Percentiles rank a stretch among this genome's conserved stretches.
Evolutionary conservation across 1,140 invertebrate species (phyloP).

Genomic region (Calliopsis andreniformis): DNA sequence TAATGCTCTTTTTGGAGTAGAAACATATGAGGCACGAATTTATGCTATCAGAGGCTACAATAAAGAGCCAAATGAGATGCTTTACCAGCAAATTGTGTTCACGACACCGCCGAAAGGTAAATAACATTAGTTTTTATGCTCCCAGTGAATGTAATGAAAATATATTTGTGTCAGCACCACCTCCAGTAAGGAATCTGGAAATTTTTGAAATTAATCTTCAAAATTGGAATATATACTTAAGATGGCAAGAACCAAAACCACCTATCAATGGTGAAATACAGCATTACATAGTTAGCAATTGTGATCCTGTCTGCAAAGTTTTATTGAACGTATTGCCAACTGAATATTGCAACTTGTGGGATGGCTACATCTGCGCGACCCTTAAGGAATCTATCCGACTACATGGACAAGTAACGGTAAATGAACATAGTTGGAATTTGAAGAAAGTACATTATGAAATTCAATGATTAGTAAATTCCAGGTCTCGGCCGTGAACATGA

Average conservation of each 20-base stretch:
- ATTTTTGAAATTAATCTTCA: slow-evolving; percentile 42
- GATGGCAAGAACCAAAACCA: slow-evolving; percentile 55
- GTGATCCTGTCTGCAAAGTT: neutral
- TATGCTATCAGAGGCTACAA: slow-evolving; percentile 32
- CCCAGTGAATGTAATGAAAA: neutral
- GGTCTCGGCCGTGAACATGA: slow-evolving; percentile 13
- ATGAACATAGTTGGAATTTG: neutral
- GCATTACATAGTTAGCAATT: neutral
- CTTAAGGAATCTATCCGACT: neutral
- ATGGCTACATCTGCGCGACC: slow-evolving; percentile 49
- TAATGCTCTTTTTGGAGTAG: slow-evolving; percentile 20
- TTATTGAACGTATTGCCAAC: neutral
- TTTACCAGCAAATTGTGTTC: slow-evolving; percentile 28
- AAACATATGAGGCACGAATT: slow-evolving; percentile 47
- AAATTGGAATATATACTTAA: neutral
- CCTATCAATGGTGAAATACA: slow-evolving; percentile 57
- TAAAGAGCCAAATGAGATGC: slow-evolving; percentile 8
- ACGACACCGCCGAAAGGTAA: slow-evolving; percentile 51
- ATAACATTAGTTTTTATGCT: no score
- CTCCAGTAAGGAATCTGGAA: slow-evolving; percentile 44
- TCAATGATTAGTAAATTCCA: neutral
- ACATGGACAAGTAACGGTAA: slow-evolving; percentile 37
- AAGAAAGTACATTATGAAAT: neutral
- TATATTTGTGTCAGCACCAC: slow-evolving; percentile 46
- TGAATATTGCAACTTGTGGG: slow-evolving; percentile 58